These are phyloP conservation scores for Rhagonycha fulva DNA, from an alignment of 2,888 invertebrate species.

Conservation along the genomic window DNA sequence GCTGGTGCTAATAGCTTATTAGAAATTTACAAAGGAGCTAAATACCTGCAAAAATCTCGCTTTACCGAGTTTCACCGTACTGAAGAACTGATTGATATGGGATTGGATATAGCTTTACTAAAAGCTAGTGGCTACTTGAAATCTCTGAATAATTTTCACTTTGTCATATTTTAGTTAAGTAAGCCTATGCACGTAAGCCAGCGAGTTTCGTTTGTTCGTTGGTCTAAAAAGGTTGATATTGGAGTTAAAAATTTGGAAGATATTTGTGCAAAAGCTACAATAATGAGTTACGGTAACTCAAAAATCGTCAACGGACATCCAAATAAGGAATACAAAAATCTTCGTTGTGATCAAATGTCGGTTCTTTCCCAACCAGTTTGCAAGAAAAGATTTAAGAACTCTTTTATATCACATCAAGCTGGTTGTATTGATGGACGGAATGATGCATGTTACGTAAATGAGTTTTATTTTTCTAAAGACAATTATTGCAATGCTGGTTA, in stretches of 20 bases:
- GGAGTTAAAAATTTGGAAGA: background rate
- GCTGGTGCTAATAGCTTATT: background rate
- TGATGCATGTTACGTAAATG: background rate
- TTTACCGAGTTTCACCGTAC: background rate
- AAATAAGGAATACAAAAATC: background rate
- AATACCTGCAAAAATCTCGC: background rate
- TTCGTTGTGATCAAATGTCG: background rate
- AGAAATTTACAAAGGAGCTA: background rate
- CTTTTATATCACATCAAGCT: background rate
- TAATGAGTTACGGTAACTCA: background rate
- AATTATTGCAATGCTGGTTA: background rate
- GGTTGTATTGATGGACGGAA: background rate
- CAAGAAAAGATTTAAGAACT: background rate
- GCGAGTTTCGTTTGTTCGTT: background rate
- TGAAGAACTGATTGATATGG: background rate
- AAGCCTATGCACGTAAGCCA: background rate
- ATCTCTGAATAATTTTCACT: background rate
- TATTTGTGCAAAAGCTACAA: background rate
- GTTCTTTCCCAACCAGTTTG: background rate
- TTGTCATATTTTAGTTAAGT: background rate
- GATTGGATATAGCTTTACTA: background rate
- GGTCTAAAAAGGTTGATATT: background rate
- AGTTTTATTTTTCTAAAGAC: background rate
- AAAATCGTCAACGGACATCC: no score
- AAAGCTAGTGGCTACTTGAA: background rate